Conservation (phyloP, 2,888 invertebrate genomes). For the Epirrhoe alternata region DNA sequence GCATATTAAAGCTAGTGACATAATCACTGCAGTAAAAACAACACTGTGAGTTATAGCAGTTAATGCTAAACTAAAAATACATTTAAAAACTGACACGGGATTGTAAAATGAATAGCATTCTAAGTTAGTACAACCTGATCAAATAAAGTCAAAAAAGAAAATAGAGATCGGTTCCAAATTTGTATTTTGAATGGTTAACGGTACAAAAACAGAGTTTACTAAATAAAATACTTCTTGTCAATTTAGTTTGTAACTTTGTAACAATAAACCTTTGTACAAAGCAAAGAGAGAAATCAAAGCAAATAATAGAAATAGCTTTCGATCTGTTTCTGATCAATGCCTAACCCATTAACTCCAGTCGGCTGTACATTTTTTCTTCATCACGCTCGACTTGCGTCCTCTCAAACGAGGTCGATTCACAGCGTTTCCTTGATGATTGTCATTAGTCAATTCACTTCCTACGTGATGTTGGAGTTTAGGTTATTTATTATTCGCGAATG, state of each 20-base stretch:
- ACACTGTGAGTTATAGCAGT: too few species aligned
- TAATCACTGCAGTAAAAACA: background rate
- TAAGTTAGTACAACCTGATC: too few species aligned
- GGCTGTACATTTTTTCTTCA: conserved; percentile 50
- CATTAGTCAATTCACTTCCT: conserved; percentile 56
- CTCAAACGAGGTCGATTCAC: conserved; percentile 56
- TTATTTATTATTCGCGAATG: background rate
- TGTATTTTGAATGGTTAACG: too few species aligned
- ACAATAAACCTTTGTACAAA: background rate
- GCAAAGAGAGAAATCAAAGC: background rate
- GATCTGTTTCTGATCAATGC: conserved; percentile 33
- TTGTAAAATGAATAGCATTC: too few species aligned
- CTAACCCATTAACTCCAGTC: conserved; percentile 36
- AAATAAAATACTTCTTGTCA: background rate
- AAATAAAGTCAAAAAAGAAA: too few species aligned
- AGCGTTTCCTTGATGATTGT: conserved; percentile 64
- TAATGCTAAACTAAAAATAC: too few species aligned
- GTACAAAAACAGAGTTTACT: background rate
- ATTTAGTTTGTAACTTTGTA: background rate
- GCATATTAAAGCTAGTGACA: too few species aligned
- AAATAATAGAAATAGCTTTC: conserved; percentile 32
- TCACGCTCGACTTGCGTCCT: conserved; percentile 66
- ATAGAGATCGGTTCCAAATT: too few species aligned
- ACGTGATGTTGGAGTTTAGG: conserved; percentile 26
- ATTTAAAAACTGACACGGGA: too few species aligned